Percentiles rank a stretch among this genome's conserved stretches.
Conservation (phyloP, 2,888 invertebrate genomes). For the Spatulosminthurus flaviceps region DNA sequence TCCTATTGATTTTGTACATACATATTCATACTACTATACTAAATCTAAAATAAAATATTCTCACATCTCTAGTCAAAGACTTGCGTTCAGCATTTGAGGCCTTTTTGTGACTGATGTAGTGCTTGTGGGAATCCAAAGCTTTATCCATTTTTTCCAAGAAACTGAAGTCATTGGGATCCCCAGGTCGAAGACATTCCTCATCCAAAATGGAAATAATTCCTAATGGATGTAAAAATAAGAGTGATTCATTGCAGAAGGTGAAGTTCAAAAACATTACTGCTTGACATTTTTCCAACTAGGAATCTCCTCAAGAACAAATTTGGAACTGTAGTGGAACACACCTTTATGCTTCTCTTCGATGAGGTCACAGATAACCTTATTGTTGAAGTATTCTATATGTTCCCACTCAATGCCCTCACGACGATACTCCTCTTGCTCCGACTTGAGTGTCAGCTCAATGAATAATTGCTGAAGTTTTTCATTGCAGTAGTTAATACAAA, state of each 20-base stretch:
- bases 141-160: constrained; percentile 83
- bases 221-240: constrained; percentile 63
- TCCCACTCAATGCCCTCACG: constrained; percentile 93
- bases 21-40: too few species aligned
- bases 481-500: constrained; percentile 96
- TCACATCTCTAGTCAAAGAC: constrained; percentile 82
- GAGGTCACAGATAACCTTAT: constrained; percentile 91
- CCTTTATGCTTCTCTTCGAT: constrained; percentile 90
- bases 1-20: too few species aligned
- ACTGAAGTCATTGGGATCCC: constrained; percentile 83
- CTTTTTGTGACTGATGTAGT: constrained; percentile 84
- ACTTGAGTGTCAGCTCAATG: constrained; percentile 87
- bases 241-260: too few species aligned
- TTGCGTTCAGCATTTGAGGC: constrained; percentile 79
- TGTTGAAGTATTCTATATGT: constrained; percentile 88
- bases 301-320: too few species aligned
- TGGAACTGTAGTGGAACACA: constrained; percentile 64
- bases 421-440: constrained; percentile 91
- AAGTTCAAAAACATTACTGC: too few species aligned
- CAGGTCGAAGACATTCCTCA: constrained; percentile 91
- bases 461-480: constrained; percentile 94
- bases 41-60: constrained; percentile 53
- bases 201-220: constrained; percentile 86
- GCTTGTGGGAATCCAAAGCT: constrained; percentile 78
- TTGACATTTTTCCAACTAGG: too few species aligned